Conservation (phyloP, 2,888 invertebrate genomes). For the Rotaria socialis region DNA sequence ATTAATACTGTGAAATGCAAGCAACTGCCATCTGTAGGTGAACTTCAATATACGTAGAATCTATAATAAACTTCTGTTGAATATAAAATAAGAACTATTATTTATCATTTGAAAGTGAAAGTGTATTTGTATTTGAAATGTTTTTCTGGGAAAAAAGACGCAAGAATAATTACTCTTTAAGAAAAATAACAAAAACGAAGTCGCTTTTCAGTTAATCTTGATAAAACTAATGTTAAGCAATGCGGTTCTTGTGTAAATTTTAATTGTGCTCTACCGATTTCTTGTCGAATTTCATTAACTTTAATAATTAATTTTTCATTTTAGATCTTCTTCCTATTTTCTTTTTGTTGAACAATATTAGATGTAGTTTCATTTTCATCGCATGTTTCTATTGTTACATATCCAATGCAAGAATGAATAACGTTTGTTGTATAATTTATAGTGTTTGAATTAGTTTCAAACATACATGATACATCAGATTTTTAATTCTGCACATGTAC, state of each 20-base stretch:
- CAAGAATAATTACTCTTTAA: background rate
- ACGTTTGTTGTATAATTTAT: background rate
- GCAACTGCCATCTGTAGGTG: background rate
- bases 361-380: background rate
- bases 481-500: background rate
- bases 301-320: background rate
- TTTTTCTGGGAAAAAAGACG: background rate
- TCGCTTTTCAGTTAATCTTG: background rate
- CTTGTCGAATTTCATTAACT: background rate
- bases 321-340: background rate
- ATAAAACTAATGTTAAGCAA: background rate
- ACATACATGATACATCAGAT: background rate
- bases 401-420: background rate
- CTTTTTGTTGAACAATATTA: background rate
- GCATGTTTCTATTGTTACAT: background rate
- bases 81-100: too few species aligned
- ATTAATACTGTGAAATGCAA: background rate
- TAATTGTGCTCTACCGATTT: background rate
- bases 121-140: background rate
- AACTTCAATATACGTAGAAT: too few species aligned
- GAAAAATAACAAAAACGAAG: background rate
- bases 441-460: background rate
- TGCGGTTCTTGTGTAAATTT: background rate
- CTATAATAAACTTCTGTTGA: too few species aligned
- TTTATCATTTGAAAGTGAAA: background rate